Evolutionary conservation across 2,113 vertebrate genomes (phyloP), one percentile per base, ranked within the genome.

Genomic region (pig (Sus scrofa)): DNA sequence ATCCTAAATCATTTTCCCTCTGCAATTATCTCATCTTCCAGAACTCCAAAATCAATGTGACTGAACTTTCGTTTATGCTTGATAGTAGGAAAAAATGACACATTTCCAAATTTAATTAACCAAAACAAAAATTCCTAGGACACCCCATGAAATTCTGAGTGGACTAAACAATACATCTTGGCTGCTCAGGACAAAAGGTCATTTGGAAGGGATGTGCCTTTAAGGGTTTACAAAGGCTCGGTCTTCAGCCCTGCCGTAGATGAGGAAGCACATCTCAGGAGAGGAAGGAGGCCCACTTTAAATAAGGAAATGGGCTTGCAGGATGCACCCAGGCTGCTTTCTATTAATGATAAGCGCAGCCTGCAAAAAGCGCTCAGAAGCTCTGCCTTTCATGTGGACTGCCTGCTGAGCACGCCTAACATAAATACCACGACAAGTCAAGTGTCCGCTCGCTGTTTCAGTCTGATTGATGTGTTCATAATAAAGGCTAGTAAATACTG

Each of bases 251-350:
- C 98, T 98, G 97, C 97, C 98, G 98, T 98, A 96, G 97, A 98
- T 98, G 97, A 99, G 99, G 99, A 99, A 99, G 96, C 98, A 81
- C 98, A 98, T 98, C 99, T 98, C 98, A 97, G 98, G 96, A 98
- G 97, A 99, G 99, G 99, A 99, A 99, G 99, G 99, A 99, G 99
- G 98, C 98, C 98, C 98, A 99, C 99, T 99, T 99, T 99, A 99
- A 99, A 99, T 99, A 99, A 99, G 99, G 99, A 99, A 99, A 99
- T 98, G 98, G 99, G 98, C 96, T 98, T 98, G 98, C 99, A 99
- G 99, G 99, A 99, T 99, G 98, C 98, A 98, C 98, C 99, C 98
- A 99, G 97, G 98, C 98, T 99, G 99, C 99, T 99, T 99, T 99
- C 99, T 99, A 99, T 99, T 99, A 99, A 99, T 97, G 98, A 99